These are phyloP conservation scores for Dichetophora obliterata DNA, from an alignment of 2,888 invertebrate species.

Conservation along the genomic window DNA sequence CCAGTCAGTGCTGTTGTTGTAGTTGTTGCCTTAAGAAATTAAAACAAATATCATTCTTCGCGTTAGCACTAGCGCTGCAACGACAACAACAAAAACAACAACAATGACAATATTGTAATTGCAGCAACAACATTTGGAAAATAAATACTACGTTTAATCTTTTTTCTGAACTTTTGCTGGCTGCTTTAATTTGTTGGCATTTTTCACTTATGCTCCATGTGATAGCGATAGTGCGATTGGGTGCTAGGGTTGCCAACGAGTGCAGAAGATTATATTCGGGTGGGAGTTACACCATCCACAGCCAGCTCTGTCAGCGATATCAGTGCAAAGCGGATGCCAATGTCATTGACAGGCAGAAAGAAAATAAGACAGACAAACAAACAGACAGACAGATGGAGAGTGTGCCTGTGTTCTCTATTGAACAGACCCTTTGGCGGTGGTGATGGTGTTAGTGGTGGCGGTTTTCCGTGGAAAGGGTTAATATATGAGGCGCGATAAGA, in stretches of 20 bases:
- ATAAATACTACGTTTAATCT: constrained; percentile 8
- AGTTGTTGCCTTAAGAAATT: background rate
- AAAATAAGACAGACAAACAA: background rate
- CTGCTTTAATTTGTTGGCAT: background rate
- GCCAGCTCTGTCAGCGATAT: constrained; percentile 20
- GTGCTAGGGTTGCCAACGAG: background rate
- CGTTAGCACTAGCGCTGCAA: background rate
- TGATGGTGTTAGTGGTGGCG: constrained; percentile 22
- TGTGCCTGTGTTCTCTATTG: constrained; percentile 3
- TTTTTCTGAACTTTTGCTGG: background rate
- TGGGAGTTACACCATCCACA: background rate
- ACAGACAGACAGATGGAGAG: constrained; percentile 16
- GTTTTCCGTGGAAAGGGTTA: constrained; percentile 57
- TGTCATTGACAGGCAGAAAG: constrained; percentile 52
- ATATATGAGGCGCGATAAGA: constrained; percentile 65
- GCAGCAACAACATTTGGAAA: constrained; percentile 1
- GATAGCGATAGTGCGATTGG: background rate
- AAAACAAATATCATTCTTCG: constrained; percentile 22
- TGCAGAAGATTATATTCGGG: background rate
- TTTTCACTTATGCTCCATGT: background rate
- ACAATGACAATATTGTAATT: background rate
- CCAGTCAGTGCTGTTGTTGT: background rate
- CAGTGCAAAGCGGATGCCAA: constrained; percentile 46
- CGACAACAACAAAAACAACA: constrained; percentile 1
- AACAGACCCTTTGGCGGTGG: constrained; percentile 18